Percentiles rank a stretch among this genome's conserved stretches.
These are phyloP conservation scores for Illadopsis cleaveri DNA, from an alignment of 2,113 vertebrate species.

Conservation along the genomic window DNA sequence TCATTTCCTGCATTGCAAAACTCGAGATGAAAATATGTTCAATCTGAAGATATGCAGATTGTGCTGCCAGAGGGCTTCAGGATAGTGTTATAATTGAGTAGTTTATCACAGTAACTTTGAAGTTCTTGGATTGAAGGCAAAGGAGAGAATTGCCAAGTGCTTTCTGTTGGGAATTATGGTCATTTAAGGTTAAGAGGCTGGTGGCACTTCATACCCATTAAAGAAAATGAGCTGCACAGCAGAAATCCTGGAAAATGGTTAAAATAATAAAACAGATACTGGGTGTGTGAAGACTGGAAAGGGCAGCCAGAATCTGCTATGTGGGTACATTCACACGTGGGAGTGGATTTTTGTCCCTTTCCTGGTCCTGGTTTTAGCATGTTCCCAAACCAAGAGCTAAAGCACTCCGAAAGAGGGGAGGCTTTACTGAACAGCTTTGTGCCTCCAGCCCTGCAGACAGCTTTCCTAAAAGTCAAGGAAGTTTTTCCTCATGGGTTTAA, in stretches of 20 bases:
- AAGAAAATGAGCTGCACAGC: neutral
- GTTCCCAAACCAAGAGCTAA: neutral
- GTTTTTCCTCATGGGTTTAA: neutral
- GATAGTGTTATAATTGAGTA: neutral
- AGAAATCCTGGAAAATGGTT: neutral
- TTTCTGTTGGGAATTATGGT: constrained; percentile 22
- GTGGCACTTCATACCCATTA: neutral
- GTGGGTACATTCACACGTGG: neutral
- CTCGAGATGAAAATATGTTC: constrained; percentile 22
- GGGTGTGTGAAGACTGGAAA: neutral
- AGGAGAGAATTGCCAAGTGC: constrained; percentile 6
- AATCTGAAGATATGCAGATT: constrained; percentile 58
- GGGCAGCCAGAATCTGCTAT: neutral
- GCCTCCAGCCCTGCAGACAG: neutral
- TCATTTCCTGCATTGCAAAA: constrained; percentile 48
- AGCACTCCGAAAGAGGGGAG: neutral
- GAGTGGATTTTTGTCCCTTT: neutral
- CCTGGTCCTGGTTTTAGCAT: neutral
- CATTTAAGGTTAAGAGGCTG: constrained; percentile 29
- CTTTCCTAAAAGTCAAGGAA: neutral
- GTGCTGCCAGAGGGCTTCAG: constrained; percentile 52
- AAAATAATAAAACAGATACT: neutral
- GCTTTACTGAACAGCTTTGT: neutral
- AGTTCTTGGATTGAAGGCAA: constrained; percentile 33
- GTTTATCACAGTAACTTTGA: constrained; percentile 48